Evolutionary conservation across 2,888 invertebrate species (phyloP), one percentile per base, ranked within the genome.

Genomic region (Thereva unica): DNA sequence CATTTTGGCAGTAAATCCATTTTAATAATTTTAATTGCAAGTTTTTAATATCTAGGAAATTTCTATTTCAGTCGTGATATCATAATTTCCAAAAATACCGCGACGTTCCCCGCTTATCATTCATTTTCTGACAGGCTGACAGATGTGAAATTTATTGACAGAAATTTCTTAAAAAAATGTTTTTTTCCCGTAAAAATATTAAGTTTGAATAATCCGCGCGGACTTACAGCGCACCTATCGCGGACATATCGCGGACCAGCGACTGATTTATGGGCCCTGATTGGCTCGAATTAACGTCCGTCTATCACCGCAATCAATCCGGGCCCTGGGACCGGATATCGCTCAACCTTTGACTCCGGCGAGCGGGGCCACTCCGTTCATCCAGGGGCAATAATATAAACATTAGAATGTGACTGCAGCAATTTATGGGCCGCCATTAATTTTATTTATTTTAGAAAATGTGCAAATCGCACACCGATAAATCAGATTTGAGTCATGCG

Each of bases 361-460:
- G n/a, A 49, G 35, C 41, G 10, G 59, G 10, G 45, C 50, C 23
- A 23, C 23, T 23, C 23, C 23, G 23, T 41, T 4, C 6, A 37
- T 23, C 50, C 38, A 34, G 10, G 40, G 12, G 40, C 34, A 56
- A 64, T 63, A 67, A 67, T 64, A 56, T 55, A 49, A 65, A 65
- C 65, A 66, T 56, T 57, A 52, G 37, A 64, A 7, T 8, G 35
- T 42, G 37, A 23, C 35, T 38, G 45, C 10, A 37, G 35, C 50
- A 56, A 67, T 64, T 69, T 61, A 67, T 65, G 65, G 59, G 38
- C 37, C 47, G 44, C 54, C 61, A 69, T 69, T 37, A 69, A 69
- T 69, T 65, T 69, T 69, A 67, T 69, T 69, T 69, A 69, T 69
- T 67, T 67, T 67, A 63, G 67, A 55, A 67, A 67, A 69, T 69